Evolutionary conservation across 2,113 vertebrate species (phyloP), one percentile per base, ranked within the genome.

Genomic region (Dipodomys merriami): DNA sequence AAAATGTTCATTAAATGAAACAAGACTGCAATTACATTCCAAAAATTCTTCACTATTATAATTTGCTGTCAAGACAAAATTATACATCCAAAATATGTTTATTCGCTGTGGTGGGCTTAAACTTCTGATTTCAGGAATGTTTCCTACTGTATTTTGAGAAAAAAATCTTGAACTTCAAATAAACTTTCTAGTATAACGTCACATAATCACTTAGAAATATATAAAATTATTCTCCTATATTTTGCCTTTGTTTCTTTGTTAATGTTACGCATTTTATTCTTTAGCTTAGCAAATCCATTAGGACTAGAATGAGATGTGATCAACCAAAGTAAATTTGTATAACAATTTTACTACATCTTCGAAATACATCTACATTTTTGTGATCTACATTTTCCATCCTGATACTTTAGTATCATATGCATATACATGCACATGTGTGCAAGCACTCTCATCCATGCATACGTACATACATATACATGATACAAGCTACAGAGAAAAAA

Each of bases 1-100:
- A 95, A 96, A 96, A 95, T 89, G 68, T 81, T 96, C 94, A 96
- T 96, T 95, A 96, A 83, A 84, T 72, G 94, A 90, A 96, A 95
- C 92, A 90, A 96, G 91, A 93, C 72, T 81, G 87, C 90, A 95
- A 81, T 97, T 96, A 96, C 22, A 73, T 94, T 95, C 80, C 79
- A 90, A 89, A 96, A 96, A 95, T n/a, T 94, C 73, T 89, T 93
- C 95, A 89, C 76, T 64, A 92, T 92, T 91, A 64, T 83, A 94
- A 91, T 39, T 82, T 91, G 9, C 90, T 93, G 87, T 96, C 91
- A 91, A 96, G 95, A 96, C 73, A 93, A 57, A 94, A 93, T 91
- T 78, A 73, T 77, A 93, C 64, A 87, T 90, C 65, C 74, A 89
- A 91, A 96, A 88, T 86, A 76, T 73, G 77, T 91, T 95, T 87